A percentile compares a stretch with the other conserved stretches of the same genome.
These are phyloP conservation scores for Lasiurus cinereus DNA, from an alignment of 2,113 vertebrate species.

Conservation along the genomic window DNA sequence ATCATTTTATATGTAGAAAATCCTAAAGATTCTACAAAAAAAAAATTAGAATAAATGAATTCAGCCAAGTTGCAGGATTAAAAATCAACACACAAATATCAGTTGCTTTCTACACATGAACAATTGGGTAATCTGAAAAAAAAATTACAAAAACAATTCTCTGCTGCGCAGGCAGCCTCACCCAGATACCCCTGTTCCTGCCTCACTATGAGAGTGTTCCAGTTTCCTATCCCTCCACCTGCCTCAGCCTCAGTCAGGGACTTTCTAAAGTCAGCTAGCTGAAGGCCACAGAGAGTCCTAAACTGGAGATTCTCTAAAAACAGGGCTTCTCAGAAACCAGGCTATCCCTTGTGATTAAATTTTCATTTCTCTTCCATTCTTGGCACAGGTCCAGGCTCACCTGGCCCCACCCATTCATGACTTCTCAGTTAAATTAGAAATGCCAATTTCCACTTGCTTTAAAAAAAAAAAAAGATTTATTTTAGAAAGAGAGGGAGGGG, in stretches of 20 bases:
- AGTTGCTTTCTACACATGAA: not conserved
- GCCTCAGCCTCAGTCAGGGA: not conserved
- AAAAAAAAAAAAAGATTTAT: too few relatives aligned
- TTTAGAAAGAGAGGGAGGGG: too few relatives aligned
- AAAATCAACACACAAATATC: not conserved
- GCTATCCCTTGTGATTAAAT: not conserved
- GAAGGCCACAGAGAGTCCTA: not conserved
- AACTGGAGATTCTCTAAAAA: not conserved
- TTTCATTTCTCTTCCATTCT: slow-evolving; percentile 58
- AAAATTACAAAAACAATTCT: not conserved
- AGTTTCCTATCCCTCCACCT: not conserved
- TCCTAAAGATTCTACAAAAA: not conserved
- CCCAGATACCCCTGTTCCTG: not conserved
- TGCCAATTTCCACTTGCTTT: not conserved
- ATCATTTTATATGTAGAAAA: not conserved
- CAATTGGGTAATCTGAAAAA: not conserved
- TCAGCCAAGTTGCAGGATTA: not conserved
- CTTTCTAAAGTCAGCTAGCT: not conserved
- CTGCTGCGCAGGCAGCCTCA: not conserved
- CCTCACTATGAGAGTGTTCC: not conserved
- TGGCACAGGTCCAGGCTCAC: not conserved
- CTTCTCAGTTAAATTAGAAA: not conserved
- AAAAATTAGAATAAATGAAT: not conserved
- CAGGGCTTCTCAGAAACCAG: not conserved
- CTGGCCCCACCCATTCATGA: not conserved